Base-by-base conservation (phyloP, 1,140 invertebrate species). In the Drosophila tsacasi region DNA sequence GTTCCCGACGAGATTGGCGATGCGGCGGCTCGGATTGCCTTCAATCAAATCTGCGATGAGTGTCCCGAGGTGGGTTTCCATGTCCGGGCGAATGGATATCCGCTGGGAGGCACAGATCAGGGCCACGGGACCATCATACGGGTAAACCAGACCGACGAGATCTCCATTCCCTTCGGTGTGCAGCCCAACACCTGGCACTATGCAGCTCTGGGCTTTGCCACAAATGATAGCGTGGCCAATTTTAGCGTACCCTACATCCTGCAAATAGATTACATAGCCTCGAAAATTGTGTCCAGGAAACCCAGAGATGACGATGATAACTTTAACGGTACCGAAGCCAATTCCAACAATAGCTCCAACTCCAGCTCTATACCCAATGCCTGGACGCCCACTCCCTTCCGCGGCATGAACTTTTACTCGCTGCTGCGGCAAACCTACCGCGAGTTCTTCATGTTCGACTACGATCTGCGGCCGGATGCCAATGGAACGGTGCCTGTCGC, bases 371-470 rank as follows among this genome's bases (percentile, higher is more conserved):
- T 74, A 83, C 15, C 65, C 19, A 64, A 79, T 87, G n/a, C 68
- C 21, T 93, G 93, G 76, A 58, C 47, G 6, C 85, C 91, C 2
- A 61, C 52, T 3, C 67, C 52, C 1, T 91, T 84, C 60, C 80
- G 81, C 3, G 69, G 82, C 47, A 93, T 92, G 81, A 94, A 91
- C 63, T 93, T 87, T 87, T 94, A 81, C 59, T 91, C 94, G n/a
- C 91, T 97, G 49, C 93, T 95, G 69, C 93, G 95, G n/a, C 95
- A 95, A 72, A 95, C 95, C 2, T 95, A 94, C 76, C 94, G 95
- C 17, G 95, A 96, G 49, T 96, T 96, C 80, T 97, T 96, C 80
- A 93, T 95, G 13, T 96, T 95, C 76, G 95, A 96, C 37, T 97
- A 95, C 76, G 95, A 96, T 66, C 89, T 96, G 63, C 91, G 95